phyloP scores from a whole-genome alignment of 1,140 invertebrate species.

The Akabosia matsudoensis region DNA sequence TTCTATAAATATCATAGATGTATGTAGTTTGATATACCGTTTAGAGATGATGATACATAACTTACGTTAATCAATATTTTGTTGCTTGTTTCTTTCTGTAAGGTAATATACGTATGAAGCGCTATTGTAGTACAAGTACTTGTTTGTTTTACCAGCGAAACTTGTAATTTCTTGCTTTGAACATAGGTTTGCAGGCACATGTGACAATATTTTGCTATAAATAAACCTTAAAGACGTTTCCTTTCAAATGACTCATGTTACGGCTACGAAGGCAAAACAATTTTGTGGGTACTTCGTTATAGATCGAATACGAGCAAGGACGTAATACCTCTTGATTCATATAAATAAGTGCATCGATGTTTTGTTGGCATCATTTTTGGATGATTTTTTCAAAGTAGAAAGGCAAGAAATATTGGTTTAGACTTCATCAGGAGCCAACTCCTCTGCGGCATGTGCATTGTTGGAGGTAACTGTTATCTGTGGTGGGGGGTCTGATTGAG shows the following conservation, averaged over 20 bases:
- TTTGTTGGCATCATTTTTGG: neutral
- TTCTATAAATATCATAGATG: no score
- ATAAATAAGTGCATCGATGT: conserved; percentile 7
- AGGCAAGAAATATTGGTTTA: conserved; percentile 24
- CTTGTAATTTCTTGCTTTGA: neutral
- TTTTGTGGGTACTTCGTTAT: neutral
- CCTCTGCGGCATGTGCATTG: conserved; percentile 40
- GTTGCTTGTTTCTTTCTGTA: neutral
- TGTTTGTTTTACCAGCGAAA: neutral
- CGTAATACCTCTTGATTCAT: neutral
- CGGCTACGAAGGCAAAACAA: neutral
- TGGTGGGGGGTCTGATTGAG: conserved; percentile 31
- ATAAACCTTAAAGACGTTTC: neutral
- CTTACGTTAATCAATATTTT: neutral
- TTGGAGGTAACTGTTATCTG: conserved; percentile 32
- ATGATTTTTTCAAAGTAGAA: conserved; percentile 15
- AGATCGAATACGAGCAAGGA: neutral
- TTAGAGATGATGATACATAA: neutral
- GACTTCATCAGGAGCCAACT: conserved; percentile 48
- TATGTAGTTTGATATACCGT: no score
- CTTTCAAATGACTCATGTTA: neutral
- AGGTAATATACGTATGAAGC: conserved; percentile 1
- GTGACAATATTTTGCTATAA: neutral
- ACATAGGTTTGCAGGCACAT: conserved; percentile 15
- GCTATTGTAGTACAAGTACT: conserved; percentile 15